Evolutionary conservation across 2,888 invertebrate species (phyloP), one percentile per base, ranked within the genome.

Genomic region (Thymelicus sylvestris): DNA sequence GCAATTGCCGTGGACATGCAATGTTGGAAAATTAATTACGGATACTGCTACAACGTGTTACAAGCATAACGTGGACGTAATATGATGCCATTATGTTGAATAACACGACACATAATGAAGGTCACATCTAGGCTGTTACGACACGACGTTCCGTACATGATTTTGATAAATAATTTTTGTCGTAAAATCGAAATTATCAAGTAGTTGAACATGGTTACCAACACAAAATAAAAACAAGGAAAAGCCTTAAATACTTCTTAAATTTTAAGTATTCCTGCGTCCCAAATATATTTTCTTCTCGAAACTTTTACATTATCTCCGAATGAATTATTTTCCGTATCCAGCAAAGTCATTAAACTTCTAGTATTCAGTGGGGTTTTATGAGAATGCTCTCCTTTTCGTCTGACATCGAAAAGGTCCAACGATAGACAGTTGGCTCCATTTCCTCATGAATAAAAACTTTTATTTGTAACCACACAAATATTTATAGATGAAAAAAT

Each of bases 261-360:
- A 12, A 31, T 57, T 38, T 31, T 31, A 57, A 31, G 13, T 57
- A 55, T 57, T 57, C 31, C 13, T 31, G 12, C 19, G 15, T 57
- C 31, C 31, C 31, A 31, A 57, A 63, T 50, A 50, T 6, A 38
- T 50, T 50, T 52, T 64, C 52, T 52, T 52, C 52, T 38, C 8
- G 39, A 64, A 52, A 64, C 39, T 64, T 64, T 50, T 39, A 64
- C 50, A 52, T 50, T 50, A 64, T 39, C 50, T 64, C 39, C 50
- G 50, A 15, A 50, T 50, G 64, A 64, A 52, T 50, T 64, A 48
- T 48, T 63, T 64, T 39, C 64, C 64, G 50, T 48, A 64, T 48
- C 31, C 64, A 52, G 64, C 64, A 52, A 50, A 64, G 50, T 50
- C 38, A 64, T 64, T 50, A 50, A 50, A 50, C 64, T 50, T 64